Base-by-base conservation (phyloP, 2,113 vertebrate genomes). In the Boleophthalmus pectinirostris region DNA sequence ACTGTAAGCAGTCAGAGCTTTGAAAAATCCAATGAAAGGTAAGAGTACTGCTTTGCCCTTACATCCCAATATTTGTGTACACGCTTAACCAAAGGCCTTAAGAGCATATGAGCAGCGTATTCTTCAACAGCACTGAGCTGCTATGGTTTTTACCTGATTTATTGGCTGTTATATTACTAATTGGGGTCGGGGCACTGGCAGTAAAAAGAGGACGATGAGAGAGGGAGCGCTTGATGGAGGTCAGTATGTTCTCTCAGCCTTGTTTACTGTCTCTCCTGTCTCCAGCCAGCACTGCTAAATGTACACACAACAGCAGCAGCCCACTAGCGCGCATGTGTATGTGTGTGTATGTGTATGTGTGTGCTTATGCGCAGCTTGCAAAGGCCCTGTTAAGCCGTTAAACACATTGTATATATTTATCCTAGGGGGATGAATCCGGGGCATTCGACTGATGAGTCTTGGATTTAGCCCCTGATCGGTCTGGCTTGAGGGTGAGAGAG, bases 351-450 rank as follows among this genome's bases (percentile, higher is more conserved):
- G 49, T n/a, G 45, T 4, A 67, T 65, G 49, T 75, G 25, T 67
- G 63, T 78, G 72, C 43, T 46, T 66, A 16, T 14, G 20, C 69
- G 81, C 24, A 46, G 58, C 16, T 45, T 2, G 20, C 73, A 60
- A 0, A 0, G 14, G 24, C 74, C 56, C 74, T 0, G 68, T 79
- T 90, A 90, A 89, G 87, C 87, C 54, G 43, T 87, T 90, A 85
- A 89, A 89, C 84, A 84, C 85, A 85, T 86, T 87, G 86, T 88
- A 85, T 90, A 83, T 87, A 82, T 89, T 91, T 90, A 88, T 90
- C 81, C 83, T 70, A 29, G 73, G 80, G 56, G 77, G 74, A 86
- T 87, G 81, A 85, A 91, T 88, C 74, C 77, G 57, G 83, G 79
- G 79, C 88, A 88, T 87, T 84, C 75, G 68, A 79, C 83, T 87